Conservation (phyloP, 1,140 invertebrate genomes). For the Diprion similis region DNA sequence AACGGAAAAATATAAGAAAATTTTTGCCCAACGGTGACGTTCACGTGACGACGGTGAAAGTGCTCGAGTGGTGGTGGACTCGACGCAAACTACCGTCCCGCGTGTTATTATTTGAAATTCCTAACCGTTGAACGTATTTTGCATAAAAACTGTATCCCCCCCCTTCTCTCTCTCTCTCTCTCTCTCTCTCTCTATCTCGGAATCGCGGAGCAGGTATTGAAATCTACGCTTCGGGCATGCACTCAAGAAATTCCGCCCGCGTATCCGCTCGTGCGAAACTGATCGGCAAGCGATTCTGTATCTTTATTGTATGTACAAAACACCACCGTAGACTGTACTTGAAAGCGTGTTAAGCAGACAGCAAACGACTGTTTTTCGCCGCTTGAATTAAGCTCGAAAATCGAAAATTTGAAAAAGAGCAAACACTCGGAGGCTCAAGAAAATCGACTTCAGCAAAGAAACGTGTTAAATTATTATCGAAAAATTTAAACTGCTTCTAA, state of each 20-base stretch:
- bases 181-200: background rate
- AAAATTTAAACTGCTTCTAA: too few species aligned
- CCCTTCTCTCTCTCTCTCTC: background rate
- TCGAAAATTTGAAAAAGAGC: too few species aligned
- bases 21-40: background rate
- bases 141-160: background rate
- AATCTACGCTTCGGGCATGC: background rate
- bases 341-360: too few species aligned
- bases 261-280: background rate
- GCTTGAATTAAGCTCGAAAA: too few species aligned
- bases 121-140: background rate
- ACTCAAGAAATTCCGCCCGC: background rate
- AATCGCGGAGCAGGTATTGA: background rate
- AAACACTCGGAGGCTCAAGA: too few species aligned
- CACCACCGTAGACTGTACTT: too few species aligned
- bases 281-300: background rate
- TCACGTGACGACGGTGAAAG: background rate
- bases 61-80: background rate
- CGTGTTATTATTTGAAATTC: constrained; percentile 1
- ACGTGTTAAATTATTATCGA: too few species aligned
- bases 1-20: too few species aligned
- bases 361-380: too few species aligned
- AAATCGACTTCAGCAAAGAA: too few species aligned
- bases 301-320: too few species aligned
- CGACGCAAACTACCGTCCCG: background rate